These are phyloP conservation scores for Nannobrachium achirus DNA, from an alignment of 2,113 vertebrate species.

Conservation along the genomic window DNA sequence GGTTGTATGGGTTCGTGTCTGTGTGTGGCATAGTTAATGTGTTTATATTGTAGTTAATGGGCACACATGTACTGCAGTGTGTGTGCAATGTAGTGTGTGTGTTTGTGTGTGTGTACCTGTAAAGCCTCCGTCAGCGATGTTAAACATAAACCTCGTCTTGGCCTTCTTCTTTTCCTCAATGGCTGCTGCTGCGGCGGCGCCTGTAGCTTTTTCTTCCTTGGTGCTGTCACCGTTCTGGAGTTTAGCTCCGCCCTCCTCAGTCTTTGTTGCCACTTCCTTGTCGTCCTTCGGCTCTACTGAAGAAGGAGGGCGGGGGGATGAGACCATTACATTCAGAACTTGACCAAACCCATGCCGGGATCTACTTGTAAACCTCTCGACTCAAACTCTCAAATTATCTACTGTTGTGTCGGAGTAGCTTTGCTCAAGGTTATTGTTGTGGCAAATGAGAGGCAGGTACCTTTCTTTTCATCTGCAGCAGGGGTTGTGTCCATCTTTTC, in stretches of 20 bases:
- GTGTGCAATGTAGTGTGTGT: not conserved
- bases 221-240: slow-evolving; percentile 92
- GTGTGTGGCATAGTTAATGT: not conserved
- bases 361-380: no score
- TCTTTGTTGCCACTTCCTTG: slow-evolving; percentile 80
- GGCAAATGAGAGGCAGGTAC: no score
- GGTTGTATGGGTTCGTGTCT: not conserved
- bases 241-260: slow-evolving; percentile 81
- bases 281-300: slow-evolving; percentile 73
- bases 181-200: not conserved
- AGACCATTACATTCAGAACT: no score
- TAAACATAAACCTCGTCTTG: slow-evolving; percentile 98
- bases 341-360: no score
- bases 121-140: slow-evolving; percentile 98
- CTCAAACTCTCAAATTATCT: no score
- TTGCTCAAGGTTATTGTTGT: no score
- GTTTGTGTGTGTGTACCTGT: slow-evolving; percentile 80
- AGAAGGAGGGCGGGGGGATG: not conserved
- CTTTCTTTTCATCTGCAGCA: slow-evolving; percentile 70
- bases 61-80: not conserved
- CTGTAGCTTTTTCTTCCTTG: slow-evolving; percentile 73
- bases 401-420: no score
- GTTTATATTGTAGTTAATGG: no score
- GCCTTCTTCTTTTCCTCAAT: slow-evolving; percentile 86
- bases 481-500: slow-evolving; percentile 58